Conservation (phyloP, 2,113 vertebrate genomes). For the Chaetodon trifascialis region DNA sequence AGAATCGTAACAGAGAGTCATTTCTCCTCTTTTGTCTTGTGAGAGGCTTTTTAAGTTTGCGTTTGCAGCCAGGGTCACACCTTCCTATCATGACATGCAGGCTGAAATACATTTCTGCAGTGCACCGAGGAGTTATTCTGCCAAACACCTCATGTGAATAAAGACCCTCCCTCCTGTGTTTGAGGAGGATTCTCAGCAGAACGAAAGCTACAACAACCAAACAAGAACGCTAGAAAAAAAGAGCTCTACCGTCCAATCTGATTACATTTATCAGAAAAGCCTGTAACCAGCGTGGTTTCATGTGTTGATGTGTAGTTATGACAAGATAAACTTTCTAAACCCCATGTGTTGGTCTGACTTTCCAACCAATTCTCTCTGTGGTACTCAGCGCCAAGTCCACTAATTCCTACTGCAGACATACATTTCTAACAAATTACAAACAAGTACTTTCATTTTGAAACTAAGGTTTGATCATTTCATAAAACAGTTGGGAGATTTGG, state of each 20-base stretch:
- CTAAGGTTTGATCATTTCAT: background rate
- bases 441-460: background rate
- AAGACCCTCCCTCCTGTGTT: background rate
- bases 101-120: background rate
- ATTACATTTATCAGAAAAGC: conserved; percentile 3
- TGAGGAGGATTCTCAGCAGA: background rate
- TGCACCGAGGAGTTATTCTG: background rate
- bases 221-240: background rate
- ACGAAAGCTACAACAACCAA: background rate
- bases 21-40: background rate
- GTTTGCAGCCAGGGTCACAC: background rate
- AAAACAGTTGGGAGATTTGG: background rate
- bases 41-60: background rate
- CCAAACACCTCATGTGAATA: conserved; percentile 20
- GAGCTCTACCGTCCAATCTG: background rate
- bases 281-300: background rate
- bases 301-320: background rate
- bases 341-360: background rate
- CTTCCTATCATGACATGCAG: background rate
- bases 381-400: background rate
- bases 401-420: background rate
- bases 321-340: too few relatives aligned
- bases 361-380: background rate
- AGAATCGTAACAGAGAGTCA: conserved; percentile 15
- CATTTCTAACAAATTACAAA: background rate